Percentiles rank a stretch among this genome's conserved stretches.
Evolutionary conservation across 2,888 invertebrate species (phyloP).

Genomic region (Pocota personata): DNA sequence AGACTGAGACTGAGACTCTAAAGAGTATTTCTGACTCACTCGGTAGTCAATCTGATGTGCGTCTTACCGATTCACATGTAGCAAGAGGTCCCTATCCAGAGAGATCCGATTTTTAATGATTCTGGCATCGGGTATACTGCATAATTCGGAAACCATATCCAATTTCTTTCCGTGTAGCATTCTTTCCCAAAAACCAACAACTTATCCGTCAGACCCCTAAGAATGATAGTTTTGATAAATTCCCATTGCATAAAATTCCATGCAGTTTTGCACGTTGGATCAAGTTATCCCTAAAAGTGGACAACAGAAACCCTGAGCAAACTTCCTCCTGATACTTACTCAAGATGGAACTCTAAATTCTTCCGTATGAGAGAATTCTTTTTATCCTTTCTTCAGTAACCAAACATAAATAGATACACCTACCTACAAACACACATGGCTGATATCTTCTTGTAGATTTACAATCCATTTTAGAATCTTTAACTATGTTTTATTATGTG

Average conservation of each 20-base stretch:
- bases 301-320: background rate
- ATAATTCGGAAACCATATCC: background rate
- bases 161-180: background rate
- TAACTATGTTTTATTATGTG: constrained; percentile 62
- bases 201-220: background rate
- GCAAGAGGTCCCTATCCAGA: no score
- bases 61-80: no score
- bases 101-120: no score
- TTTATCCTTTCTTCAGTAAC: constrained; percentile 15
- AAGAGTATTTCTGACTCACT: no score
- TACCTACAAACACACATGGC: background rate
- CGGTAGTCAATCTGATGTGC: no score
- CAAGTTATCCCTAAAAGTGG: constrained; percentile 33
- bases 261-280: background rate
- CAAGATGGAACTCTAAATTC: constrained; percentile 29
- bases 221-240: background rate
- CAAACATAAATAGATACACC: constrained; percentile 16
- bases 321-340: constrained; percentile 13
- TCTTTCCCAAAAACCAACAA: background rate
- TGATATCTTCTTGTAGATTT: constrained; percentile 25
- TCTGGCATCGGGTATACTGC: no score
- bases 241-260: background rate
- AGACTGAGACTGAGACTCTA: background rate
- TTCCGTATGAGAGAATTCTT: constrained; percentile 30
- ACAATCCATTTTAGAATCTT: constrained; percentile 55